These are phyloP conservation scores for Meliscaeva auricollis DNA, from an alignment of 2,888 invertebrate genomes.

Conservation along the genomic window DNA sequence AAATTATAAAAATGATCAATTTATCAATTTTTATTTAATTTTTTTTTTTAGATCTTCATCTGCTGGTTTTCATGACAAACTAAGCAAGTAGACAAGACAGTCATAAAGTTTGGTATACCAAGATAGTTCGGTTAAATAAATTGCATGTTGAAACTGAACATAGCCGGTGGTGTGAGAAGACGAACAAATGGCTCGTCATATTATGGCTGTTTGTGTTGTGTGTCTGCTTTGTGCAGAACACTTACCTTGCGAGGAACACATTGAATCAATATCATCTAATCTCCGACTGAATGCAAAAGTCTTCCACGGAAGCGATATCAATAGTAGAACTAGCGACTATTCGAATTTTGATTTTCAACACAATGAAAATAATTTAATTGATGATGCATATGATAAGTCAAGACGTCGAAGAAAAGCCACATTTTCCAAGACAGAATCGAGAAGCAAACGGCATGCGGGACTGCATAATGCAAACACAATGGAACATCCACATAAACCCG, in stretches of 20 bases:
- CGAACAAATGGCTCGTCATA: constrained; percentile 86
- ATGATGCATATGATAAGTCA: constrained; percentile 62
- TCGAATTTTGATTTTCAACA: constrained; percentile 32
- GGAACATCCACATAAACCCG: constrained; percentile 80
- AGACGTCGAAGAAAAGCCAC: constrained; percentile 63
- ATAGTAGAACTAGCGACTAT: constrained; percentile 30
- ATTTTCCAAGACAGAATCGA: constrained; percentile 21
- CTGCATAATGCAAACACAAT: constrained; percentile 77
- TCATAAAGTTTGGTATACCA: background rate
- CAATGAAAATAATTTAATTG: constrained; percentile 49
- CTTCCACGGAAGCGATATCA: constrained; percentile 76
- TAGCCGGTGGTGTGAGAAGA: constrained; percentile 3
- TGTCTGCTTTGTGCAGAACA: constrained; percentile 92
- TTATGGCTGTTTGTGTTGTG: constrained; percentile 93
- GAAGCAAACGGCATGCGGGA: constrained; percentile 81
- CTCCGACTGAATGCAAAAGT: constrained; percentile 79
- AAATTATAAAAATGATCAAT: constrained; percentile 28
- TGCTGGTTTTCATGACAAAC: constrained; percentile 31
- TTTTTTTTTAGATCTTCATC: constrained; percentile 30
- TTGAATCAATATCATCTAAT: constrained; percentile 82
- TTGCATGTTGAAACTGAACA: constrained; percentile 50
- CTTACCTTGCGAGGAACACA: constrained; percentile 90
- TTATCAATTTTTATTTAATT: constrained; percentile 45
- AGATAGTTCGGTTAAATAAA: constrained; percentile 22
- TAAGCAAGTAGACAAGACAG: constrained; percentile 18